Base-by-base conservation (phyloP, 1,140 invertebrate genomes). In the Drosophila ambigua region DNA sequence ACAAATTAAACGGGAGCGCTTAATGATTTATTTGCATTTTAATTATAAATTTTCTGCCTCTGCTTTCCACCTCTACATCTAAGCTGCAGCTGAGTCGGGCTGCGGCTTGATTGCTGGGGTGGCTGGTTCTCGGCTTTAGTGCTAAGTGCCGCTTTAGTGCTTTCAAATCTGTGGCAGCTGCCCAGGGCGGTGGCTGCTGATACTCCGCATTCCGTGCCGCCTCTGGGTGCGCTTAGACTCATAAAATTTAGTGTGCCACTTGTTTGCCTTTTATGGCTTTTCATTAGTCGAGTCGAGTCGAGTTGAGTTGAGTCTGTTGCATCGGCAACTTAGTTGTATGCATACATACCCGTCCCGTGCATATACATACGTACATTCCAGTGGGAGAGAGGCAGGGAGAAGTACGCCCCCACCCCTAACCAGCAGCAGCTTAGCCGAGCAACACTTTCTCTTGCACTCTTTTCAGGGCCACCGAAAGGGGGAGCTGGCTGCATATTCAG, bases 201-300 rank as follows among this genome's bases (percentile, higher is more conserved):
- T 24, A 5, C 39, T 28, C 16, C 51, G 11, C 5, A 11, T 49
- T 15, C 62, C 8, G 2, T 9, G 49, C 26, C 59, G 59, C 75
- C 23, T 46, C 44, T 51, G 50, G 49, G 52, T 50, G 39, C 62
- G 15, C 54, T 60, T 24, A 53, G 69, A 20, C 73, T 52, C 83
- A 76, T 82, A 79, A 87, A 87, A 82, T 82, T 73, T 82, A 88
- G 78, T 88, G 75, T 68, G 83, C 74, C 79, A 87, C 83, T 87
- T 87, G 83, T 87, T 82, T 82, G 83, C 65, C 82, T 87, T 85
- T 85, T 87, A 85, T 87, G 55, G 82, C 78, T 87, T 87, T 87
- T 88, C 83, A 82, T 87, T 82, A 87, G 79, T 71, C 74, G 67
- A 54, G 57, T 45, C 68, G 28, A 67, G 26, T 26, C 7, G 11